These are phyloP conservation scores for Cyrtodaria siliqua DNA, from an alignment of 2,888 invertebrate species.

Conservation along the genomic window DNA sequence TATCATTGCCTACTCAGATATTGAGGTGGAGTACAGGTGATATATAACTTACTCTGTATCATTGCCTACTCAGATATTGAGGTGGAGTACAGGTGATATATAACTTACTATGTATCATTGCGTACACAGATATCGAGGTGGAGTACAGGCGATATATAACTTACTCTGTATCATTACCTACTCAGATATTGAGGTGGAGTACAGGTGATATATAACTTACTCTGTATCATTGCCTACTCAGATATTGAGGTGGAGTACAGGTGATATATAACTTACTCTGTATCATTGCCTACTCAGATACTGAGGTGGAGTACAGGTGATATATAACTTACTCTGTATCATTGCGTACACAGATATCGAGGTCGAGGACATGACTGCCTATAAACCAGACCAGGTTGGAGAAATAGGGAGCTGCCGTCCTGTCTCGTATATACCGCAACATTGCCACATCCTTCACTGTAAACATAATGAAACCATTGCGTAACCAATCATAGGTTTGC, in stretches of 20 bases:
- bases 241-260: no score
- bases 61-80: slow-evolving; percentile 97
- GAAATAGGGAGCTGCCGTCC: slow-evolving; percentile 99
- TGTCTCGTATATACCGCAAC: slow-evolving; percentile 97
- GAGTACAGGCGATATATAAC: slow-evolving; percentile 83
- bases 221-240: no score
- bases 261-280: neutral
- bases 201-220: no score
- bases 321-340: slow-evolving; percentile 94
- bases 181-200: slow-evolving; percentile 92
- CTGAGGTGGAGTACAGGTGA: neutral
- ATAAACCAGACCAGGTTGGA: slow-evolving; percentile 99
- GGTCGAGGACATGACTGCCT: slow-evolving; percentile 97
- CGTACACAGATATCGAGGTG: neutral
- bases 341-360: slow-evolving; percentile 97
- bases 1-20: neutral
- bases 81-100: slow-evolving; percentile 98
- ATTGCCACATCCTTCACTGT: slow-evolving; percentile 96
- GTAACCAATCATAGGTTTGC: neutral
- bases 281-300: neutral
- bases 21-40: neutral
- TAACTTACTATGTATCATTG: slow-evolving; percentile 89
- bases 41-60: slow-evolving; percentile 94
- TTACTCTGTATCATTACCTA: slow-evolving; percentile 98
- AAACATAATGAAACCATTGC: slow-evolving; percentile 61